Percentiles rank a stretch among this genome's conserved stretches.
phyloP scores from a whole-genome alignment of 2,888 invertebrate genomes.

The Trissolcus brochymenae region DNA sequence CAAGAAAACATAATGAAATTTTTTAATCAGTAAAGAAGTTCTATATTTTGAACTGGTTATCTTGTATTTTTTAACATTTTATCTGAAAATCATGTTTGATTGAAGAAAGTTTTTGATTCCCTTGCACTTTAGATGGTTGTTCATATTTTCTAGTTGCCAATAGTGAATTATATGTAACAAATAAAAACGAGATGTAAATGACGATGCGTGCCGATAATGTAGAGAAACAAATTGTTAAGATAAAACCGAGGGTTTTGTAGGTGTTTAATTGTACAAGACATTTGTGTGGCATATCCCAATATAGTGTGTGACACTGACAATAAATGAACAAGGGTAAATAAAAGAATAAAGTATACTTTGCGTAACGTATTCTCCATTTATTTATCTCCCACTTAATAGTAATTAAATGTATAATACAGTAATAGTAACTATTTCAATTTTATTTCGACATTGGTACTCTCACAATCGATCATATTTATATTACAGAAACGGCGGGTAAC shows the following conservation, averaged over 20 bases:
- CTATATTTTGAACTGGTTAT: too few species aligned
- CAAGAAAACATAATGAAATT: too few species aligned
- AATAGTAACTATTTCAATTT: slow-evolving; percentile 71
- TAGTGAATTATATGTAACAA: too few species aligned
- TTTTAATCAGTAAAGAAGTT: too few species aligned
- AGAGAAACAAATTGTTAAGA: not conserved
- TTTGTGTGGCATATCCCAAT: slow-evolving; percentile 8
- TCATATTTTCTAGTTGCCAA: too few species aligned
- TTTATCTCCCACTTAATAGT: slow-evolving; percentile 63
- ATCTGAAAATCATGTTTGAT: too few species aligned
- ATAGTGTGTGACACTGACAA: slow-evolving; percentile 40
- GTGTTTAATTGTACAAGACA: not conserved
- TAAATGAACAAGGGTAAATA: slow-evolving; percentile 37
- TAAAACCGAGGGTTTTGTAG: not conserved
- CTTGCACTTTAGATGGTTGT: too few species aligned
- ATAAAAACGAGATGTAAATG: not conserved
- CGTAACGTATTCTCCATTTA: slow-evolving; percentile 52
- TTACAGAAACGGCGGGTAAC: slow-evolving; percentile 55
- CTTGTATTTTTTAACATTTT: too few species aligned
- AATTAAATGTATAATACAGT: slow-evolving; percentile 74
- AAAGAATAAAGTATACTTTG: slow-evolving; percentile 34
- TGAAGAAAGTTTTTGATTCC: too few species aligned
- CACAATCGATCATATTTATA: slow-evolving; percentile 72
- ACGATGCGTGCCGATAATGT: slow-evolving; percentile 25
- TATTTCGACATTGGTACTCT: slow-evolving; percentile 67